Base-by-base conservation (phyloP, 2,113 vertebrate genomes). In the Ranitomeya variabilis region DNA sequence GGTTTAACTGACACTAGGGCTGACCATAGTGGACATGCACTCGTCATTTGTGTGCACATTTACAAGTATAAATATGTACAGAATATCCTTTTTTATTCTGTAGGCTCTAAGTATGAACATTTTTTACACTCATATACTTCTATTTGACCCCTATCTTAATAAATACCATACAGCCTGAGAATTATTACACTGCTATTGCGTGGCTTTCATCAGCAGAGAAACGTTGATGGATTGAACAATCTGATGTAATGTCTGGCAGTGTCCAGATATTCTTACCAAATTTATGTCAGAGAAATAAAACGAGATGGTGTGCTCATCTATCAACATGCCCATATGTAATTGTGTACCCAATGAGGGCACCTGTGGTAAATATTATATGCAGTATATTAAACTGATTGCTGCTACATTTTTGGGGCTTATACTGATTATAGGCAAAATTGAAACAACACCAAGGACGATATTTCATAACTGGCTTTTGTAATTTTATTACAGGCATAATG, bases 211-310 rank as follows among this genome's bases (percentile, higher is more conserved):
- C 23, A 80, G 45, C 45, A 83, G 66, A 69, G 6, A 19, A 55
- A 52, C 19, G 21, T 18, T 69, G 82, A 66, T 71, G 82, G 51
- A 69, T 67, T 15, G 64, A 62, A 84, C 60, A n/a, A 54, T 69
- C 45, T 84, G 82, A 84, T 84, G 82, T 84, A 84, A 84, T 84
- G 82, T 84, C 82, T 84, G 82, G 82, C 82, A 84, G 64, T 69
- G 66, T 31, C 64, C 60, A 51, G 80, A 83, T 83, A 64, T 64
- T 37, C 19, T 31, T 23, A 84, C 64, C 19, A 84, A 45, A 84
- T 84, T 84, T 23, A 71, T 55, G 82, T 67, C 45, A 14, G 15
- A 83, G 51, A 52, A 67, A 67, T n/a, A 83, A 67, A 83, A 83
- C 54, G 37, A 84, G 19, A 67, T 51, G 60, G 62, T 23, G 37